A percentile compares a stretch with the other conserved stretches of the same genome.
These are phyloP conservation scores for Oryzaephilus surinamensis DNA, from an alignment of 1,140 invertebrate species.

Conservation along the genomic window DNA sequence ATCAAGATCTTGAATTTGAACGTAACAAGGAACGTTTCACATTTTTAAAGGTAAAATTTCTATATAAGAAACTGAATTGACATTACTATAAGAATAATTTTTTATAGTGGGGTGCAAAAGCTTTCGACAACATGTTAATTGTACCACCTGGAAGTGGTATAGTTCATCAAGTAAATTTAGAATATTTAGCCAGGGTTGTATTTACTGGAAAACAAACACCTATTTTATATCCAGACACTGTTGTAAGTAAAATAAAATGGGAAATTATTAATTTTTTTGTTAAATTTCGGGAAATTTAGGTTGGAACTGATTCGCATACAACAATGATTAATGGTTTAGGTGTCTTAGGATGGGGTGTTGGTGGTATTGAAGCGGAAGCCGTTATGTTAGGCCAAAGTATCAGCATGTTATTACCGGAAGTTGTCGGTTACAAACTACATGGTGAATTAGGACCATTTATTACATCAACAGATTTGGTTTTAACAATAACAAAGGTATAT, in stretches of 20 bases:
- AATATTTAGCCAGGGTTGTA: conserved; percentile 92
- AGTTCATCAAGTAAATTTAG: conserved; percentile 96
- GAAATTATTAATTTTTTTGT: conserved; percentile 1
- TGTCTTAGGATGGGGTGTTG: conserved; percentile 68
- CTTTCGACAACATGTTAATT: conserved; percentile 93
- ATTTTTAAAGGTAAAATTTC: conserved; percentile 71
- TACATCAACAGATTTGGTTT: conserved; percentile 95
- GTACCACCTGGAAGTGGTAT: conserved; percentile 97
- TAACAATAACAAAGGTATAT: conserved; percentile 91
- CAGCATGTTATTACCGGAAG: conserved; percentile 91
- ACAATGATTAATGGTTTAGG: conserved; percentile 96
- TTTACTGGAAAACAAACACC: conserved; percentile 55
- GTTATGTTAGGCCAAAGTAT: conserved; percentile 94
- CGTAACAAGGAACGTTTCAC: conserved; percentile 93
- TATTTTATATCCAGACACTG: conserved; percentile 83
- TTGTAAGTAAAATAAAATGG: conserved; percentile 42
- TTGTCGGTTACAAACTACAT: conserved; percentile 86
- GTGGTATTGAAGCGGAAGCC: conserved; percentile 79
- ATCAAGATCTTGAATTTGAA: conserved; percentile 93
- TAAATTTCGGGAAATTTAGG: conserved; percentile 15
- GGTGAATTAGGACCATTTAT: conserved; percentile 71
- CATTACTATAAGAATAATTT: conserved; percentile 5
- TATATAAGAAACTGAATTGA: too few relatives aligned
- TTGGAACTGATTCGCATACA: conserved; percentile 98
- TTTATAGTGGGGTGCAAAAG: conserved; percentile 85